Percentiles rank a stretch among this genome's conserved stretches.
Conservation (phyloP, 2,113 vertebrate genomes). For the Labeo catla region DNA sequence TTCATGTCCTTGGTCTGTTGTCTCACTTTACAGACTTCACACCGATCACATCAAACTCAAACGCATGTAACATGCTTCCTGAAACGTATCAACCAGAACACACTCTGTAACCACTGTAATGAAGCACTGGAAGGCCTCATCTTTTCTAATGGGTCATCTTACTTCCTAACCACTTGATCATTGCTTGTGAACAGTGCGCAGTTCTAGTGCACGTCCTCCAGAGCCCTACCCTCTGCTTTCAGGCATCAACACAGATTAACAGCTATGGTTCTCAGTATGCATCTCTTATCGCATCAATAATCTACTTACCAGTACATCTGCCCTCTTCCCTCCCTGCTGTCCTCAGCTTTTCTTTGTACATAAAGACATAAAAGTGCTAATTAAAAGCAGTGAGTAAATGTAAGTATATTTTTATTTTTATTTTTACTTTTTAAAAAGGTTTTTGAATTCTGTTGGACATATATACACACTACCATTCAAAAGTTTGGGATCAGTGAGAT, state of each 20-base stretch:
- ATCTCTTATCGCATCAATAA: slow-evolving; percentile 23
- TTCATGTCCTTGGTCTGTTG: background rate
- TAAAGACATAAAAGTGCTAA: background rate
- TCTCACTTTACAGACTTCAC: slow-evolving; percentile 27
- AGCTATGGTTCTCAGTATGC: background rate
- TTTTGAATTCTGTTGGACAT: background rate
- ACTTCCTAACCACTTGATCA: background rate
- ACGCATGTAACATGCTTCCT: background rate
- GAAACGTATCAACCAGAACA: background rate
- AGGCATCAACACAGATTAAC: slow-evolving; percentile 24
- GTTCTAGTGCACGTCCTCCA: background rate
- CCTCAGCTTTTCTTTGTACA: background rate
- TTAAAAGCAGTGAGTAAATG: background rate
- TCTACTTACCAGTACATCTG: slow-evolving; percentile 18
- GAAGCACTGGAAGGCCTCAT: background rate
- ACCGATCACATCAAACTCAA: slow-evolving; percentile 10
- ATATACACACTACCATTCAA: too few species aligned
- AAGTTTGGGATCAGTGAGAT: too few species aligned
- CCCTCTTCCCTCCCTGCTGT: slow-evolving; percentile 1
- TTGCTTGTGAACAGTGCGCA: background rate
- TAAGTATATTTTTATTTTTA: background rate
- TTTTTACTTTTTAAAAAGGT: background rate
- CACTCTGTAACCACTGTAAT: background rate
- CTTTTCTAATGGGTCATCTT: background rate
- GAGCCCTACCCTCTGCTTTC: background rate